Conservation (phyloP, 2,113 vertebrate species). For the Lutjanus erythropterus region DNA sequence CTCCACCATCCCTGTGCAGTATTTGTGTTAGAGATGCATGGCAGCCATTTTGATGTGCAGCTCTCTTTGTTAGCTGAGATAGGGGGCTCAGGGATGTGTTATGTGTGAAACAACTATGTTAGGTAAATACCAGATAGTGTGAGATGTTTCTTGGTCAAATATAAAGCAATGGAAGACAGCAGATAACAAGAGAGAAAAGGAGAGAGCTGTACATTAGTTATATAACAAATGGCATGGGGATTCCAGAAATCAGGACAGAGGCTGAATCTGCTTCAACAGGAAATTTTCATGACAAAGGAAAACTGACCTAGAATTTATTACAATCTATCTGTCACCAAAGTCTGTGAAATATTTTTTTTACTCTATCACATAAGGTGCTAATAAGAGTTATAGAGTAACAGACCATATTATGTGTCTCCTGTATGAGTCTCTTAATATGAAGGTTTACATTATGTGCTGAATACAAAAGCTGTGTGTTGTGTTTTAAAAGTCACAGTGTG, state of each 20-base stretch:
- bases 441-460: neutral
- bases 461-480: neutral
- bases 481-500: neutral
- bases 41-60: constrained; percentile 80
- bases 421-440: neutral
- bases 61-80: constrained; percentile 60
- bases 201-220: constrained; percentile 17
- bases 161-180: neutral
- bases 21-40: constrained; percentile 60
- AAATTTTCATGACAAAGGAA: neutral
- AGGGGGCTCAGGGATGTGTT: neutral
- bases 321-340: neutral
- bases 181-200: neutral
- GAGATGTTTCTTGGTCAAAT: constrained; percentile 10
- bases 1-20: constrained; percentile 71
- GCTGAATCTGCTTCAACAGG: neutral
- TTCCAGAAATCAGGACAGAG: constrained; percentile 39
- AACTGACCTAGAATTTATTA: constrained; percentile 2
- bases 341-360: neutral
- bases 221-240: constrained; percentile 2
- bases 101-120: constrained; percentile 9
- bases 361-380: neutral
- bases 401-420: neutral
- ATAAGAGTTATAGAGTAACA: neutral
- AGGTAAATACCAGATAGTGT: neutral